These are phyloP conservation scores for Homalodisca vitripennis DNA, from an alignment of 1,140 invertebrate species.

Conservation along the genomic window DNA sequence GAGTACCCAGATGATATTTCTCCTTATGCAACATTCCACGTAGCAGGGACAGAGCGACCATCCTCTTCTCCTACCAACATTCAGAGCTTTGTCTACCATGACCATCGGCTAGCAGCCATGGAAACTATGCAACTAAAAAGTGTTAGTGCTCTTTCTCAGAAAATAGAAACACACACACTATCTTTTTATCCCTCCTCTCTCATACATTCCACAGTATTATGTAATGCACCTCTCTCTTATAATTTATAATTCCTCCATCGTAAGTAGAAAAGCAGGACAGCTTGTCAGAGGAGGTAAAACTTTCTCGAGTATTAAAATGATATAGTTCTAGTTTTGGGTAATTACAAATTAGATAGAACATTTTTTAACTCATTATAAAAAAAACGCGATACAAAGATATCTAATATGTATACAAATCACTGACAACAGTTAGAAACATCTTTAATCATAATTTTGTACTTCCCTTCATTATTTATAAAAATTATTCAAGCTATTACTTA, in stretches of 20 bases:
- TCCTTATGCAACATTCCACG: constrained; percentile 50
- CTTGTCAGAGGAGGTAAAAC: too few relatives aligned
- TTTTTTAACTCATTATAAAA: too few relatives aligned
- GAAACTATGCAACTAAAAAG: constrained; percentile 58
- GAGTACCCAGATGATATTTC: constrained; percentile 48
- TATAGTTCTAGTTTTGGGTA: too few relatives aligned
- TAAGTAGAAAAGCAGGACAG: neutral
- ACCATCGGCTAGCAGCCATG: constrained; percentile 56
- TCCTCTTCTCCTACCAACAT: constrained; percentile 34
- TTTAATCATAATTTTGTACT: too few relatives aligned
- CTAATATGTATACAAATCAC: too few relatives aligned
- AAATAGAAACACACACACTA: neutral
- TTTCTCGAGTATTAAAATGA: too few relatives aligned
- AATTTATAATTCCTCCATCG: neutral
- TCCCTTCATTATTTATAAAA: too few relatives aligned
- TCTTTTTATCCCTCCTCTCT: neutral
- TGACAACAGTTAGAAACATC: too few relatives aligned
- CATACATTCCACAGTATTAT: neutral
- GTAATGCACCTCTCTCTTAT: neutral
- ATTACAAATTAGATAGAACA: too few relatives aligned
- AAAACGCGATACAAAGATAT: too few relatives aligned
- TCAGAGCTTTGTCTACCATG: constrained; percentile 75
- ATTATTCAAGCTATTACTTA: too few relatives aligned
- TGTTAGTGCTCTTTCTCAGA: constrained; percentile 51
- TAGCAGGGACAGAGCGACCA: constrained; percentile 30